A percentile compares a stretch with the other conserved stretches of the same genome.
phyloP scores from a whole-genome alignment of 2,888 invertebrate species.

The Subacronicta megacephala region DNA sequence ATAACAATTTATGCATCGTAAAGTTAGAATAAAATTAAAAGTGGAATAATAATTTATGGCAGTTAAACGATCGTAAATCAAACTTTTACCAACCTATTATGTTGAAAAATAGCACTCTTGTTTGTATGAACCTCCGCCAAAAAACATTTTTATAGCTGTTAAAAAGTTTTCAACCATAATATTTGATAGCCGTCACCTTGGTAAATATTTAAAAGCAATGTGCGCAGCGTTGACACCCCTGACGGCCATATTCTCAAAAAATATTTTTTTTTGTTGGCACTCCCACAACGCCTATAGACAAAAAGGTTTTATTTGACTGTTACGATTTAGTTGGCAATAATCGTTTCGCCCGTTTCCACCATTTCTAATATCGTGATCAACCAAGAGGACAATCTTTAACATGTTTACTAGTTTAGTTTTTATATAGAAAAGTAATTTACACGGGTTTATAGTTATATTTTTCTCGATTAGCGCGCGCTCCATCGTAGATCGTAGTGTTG shows the following conservation, averaged over 20 bases:
- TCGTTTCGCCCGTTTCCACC: conserved; percentile 11
- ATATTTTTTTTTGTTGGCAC: conserved; percentile 9
- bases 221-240: conserved; percentile 15
- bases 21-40: conserved; percentile 24
- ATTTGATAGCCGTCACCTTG: conserved; percentile 21
- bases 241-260: background rate
- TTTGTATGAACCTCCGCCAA: conserved; percentile 34
- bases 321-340: conserved; percentile 18
- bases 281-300: conserved; percentile 3
- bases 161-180: conserved; percentile 34
- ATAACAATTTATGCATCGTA: conserved; percentile 20
- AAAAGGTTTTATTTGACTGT: conserved; percentile 18
- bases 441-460: conserved; percentile 44
- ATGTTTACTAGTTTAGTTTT: conserved; percentile 42
- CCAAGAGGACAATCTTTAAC: conserved; percentile 29
- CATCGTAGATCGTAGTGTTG: no score
- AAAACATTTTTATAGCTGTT: conserved; percentile 24
- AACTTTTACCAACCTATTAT: conserved; percentile 38
- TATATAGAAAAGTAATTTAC: conserved; percentile 48
- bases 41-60: conserved; percentile 32
- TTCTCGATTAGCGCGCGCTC: conserved; percentile 45
- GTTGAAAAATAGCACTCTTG: conserved; percentile 30
- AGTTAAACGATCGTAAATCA: conserved; percentile 30
- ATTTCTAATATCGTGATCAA: conserved; percentile 30
- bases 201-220: conserved; percentile 27